Conservation (phyloP, 2,113 vertebrate species). For the Otocyon megalotis region DNA sequence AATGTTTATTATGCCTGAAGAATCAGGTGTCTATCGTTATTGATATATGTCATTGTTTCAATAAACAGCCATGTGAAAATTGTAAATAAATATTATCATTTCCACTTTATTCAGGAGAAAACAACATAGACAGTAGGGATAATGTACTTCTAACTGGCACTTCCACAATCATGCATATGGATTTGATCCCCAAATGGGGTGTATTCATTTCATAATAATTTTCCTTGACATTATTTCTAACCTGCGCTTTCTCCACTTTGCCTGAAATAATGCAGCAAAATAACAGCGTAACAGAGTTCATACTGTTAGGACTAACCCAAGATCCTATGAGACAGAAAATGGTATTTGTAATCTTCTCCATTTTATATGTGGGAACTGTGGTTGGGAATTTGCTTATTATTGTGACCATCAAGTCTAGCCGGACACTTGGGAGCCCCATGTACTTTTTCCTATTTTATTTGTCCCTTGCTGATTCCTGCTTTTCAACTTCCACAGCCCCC, state of each 20-base stretch:
- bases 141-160: neutral
- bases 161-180: neutral
- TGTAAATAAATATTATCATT: neutral
- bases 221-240: neutral
- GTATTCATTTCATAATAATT: neutral
- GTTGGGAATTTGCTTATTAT: constrained; percentile 57
- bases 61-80: neutral
- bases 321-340: neutral
- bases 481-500: constrained; percentile 36
- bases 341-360: constrained; percentile 28
- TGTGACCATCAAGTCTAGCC: neutral
- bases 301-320: constrained; percentile 57
- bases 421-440: constrained; percentile 32
- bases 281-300: constrained; percentile 47
- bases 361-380: constrained; percentile 21
- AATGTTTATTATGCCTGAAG: neutral
- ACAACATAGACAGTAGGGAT: neutral
- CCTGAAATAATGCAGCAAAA: neutral
- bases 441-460: constrained; percentile 58
- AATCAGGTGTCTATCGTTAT: neutral
- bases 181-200: neutral
- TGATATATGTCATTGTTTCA: neutral
- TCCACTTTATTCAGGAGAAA: neutral
- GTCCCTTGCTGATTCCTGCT: constrained; percentile 11
- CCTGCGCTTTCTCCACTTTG: neutral